phyloP scores from a whole-genome alignment of 2,113 vertebrate genomes.

The Gavia stellata region DNA sequence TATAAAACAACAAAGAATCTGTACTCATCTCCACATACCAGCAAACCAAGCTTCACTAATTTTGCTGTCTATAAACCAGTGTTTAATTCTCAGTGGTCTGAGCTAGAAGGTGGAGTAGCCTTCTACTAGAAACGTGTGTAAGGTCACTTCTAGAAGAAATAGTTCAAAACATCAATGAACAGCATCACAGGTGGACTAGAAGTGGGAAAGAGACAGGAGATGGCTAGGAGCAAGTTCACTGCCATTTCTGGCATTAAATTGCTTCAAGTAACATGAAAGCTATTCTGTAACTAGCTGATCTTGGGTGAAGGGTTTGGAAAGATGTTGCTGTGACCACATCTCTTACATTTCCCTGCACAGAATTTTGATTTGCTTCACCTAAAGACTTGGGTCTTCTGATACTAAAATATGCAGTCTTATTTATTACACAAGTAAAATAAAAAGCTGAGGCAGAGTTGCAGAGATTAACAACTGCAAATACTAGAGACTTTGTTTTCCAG shows the following conservation, averaged over 20 bases:
- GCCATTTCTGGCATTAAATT: neutral
- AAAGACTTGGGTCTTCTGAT: neutral
- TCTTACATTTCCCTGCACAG: neutral
- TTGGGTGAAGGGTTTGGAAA: neutral
- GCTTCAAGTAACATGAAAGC: neutral
- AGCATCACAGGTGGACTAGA: neutral
- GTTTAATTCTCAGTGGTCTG: neutral
- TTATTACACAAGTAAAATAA: neutral
- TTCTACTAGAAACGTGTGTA: neutral
- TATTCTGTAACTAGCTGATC: neutral
- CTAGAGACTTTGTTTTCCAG: neutral
- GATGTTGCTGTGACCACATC: neutral
- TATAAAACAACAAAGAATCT: neutral
- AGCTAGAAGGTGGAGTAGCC: neutral
- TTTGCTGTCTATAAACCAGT: neutral
- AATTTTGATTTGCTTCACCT: neutral
- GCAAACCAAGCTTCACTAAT: neutral
- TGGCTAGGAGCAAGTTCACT: neutral
- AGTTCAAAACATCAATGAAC: neutral
- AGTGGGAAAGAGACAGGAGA: neutral
- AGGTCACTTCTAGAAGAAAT: neutral
- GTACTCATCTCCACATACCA: neutral
- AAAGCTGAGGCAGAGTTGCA: neutral
- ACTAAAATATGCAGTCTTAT: neutral
- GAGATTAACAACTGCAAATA: neutral